Evolutionary conservation across 2,888 invertebrate species (phyloP).

Genomic region (Dynastes hyllus): DNA sequence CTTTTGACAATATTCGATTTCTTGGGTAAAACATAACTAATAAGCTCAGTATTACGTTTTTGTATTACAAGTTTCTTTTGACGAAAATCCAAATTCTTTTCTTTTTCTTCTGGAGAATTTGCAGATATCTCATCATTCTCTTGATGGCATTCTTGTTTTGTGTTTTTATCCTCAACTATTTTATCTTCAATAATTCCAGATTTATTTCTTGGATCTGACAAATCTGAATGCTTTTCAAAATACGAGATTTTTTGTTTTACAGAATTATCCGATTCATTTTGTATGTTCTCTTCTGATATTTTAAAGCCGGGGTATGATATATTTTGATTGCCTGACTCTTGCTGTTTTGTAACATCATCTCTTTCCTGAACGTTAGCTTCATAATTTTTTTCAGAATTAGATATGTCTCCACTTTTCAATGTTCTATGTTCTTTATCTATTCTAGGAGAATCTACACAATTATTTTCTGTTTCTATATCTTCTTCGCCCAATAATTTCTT

Average conservation of each 20-base stretch:
- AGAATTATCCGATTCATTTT: neutral
- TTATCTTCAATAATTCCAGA: neutral
- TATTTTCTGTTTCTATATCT: neutral
- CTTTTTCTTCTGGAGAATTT: constrained; percentile 3
- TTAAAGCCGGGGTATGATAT: neutral
- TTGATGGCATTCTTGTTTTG: neutral
- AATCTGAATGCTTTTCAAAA: constrained; percentile 12
- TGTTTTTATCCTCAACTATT: neutral
- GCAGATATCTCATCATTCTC: neutral
- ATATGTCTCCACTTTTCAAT: neutral
- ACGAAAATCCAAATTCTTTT: neutral
- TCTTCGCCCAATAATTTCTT: neutral
- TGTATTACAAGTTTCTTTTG: constrained; percentile 28
- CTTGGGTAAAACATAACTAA: constrained; percentile 39
- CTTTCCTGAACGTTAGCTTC: neutral
- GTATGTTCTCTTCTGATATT: neutral
- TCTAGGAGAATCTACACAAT: neutral
- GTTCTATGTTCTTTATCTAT: neutral
- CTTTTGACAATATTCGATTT: constrained; percentile 34
- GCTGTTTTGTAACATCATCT: neutral
- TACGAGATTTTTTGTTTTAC: constrained; percentile 16
- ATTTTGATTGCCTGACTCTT: neutral
- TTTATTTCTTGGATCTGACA: neutral
- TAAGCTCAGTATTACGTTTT: constrained; percentile 33
- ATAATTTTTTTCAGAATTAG: neutral